Percentiles rank a stretch among this genome's conserved stretches.
Conservation (phyloP, 2,888 invertebrate species). For the Cheilosia variabilis region DNA sequence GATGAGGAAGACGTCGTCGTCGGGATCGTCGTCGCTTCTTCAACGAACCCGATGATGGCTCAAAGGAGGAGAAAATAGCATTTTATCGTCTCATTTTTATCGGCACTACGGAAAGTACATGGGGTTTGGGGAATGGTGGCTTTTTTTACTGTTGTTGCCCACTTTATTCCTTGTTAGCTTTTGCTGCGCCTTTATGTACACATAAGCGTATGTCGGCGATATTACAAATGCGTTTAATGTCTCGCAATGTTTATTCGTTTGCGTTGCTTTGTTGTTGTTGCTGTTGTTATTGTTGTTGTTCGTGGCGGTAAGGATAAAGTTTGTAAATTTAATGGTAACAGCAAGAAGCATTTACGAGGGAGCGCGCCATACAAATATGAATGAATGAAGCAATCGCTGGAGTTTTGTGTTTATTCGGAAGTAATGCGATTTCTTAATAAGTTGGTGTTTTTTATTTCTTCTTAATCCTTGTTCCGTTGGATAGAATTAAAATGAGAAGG, state of each 20-base stretch:
- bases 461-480: not conserved
- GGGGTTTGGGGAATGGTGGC: not conserved
- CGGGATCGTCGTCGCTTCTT: not conserved
- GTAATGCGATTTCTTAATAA: conserved; percentile 47
- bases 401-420: conserved; percentile 34
- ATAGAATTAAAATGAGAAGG: no score
- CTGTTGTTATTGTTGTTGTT: conserved; percentile 14
- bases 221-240: conserved; percentile 55
- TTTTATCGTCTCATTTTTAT: conserved; percentile 36
- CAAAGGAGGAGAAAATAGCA: conserved; percentile 58
- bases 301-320: conserved; percentile 27
- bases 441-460: conserved; percentile 22
- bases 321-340: conserved; percentile 38
- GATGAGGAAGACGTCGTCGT: conserved; percentile 38
- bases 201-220: conserved; percentile 56
- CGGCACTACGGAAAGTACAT: conserved; percentile 9
- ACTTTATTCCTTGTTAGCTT: conserved; percentile 1
- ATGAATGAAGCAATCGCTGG: not conserved
- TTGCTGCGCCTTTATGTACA: conserved; percentile 31
- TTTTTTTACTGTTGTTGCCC: not conserved
- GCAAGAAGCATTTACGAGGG: conserved; percentile 4
- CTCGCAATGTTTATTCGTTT: conserved; percentile 38
- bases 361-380: conserved; percentile 16
- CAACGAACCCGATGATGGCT: conserved; percentile 44
- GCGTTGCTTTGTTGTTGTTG: conserved; percentile 7